Evolutionary conservation across 1,140 invertebrate species (phyloP), one percentile per base, ranked within the genome.

Genomic region (Apolygus lucorum): DNA sequence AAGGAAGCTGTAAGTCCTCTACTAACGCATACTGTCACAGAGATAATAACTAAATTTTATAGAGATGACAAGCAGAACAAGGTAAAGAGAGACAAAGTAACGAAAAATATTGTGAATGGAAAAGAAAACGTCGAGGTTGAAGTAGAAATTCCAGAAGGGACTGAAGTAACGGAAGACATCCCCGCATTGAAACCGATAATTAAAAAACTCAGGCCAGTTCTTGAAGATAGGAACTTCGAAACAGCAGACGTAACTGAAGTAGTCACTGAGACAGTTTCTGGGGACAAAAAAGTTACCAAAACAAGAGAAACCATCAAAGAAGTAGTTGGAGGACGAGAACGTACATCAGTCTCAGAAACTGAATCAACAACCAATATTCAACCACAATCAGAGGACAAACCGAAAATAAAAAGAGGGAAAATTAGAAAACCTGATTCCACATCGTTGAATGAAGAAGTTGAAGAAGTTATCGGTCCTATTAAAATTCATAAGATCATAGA

Each of bases 71-170:
- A 4, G 34, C 34, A 17, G 4, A 42, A 42, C 4, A 42, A 42
- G 21, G 68, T 0, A 68, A 67, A 62, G 71, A 67, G 29, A 71
- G 71, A 4, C 67, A 72, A 34, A 28, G 8, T 8, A 42, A 42
- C 17, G 4, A 4, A 17, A 8, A 8, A 4, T 17, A 42, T 42
- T 8, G 34, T 42, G 34, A 17, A 42, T 42, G 34, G 34, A 17
- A 4, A 42, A 72, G 73, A 22, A 59, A 70, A 25, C 68, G 74
- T 65, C 74, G 68, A 26, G 21, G 63, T 70, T 17, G 72, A 71
- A 42, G 68, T 8, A 17, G 34, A 42, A 71, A 69, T 59, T 17
- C 72, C 71, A 8, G 21, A 24, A 28, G 68, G 70, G 67, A 68
- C 62, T 21, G 27, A 68, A n/a, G 2, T 63, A 14, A 21, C 59